Evolutionary conservation across 1,140 invertebrate genomes (phyloP).

Genomic region (Pseudomyrmex gracilis): DNA sequence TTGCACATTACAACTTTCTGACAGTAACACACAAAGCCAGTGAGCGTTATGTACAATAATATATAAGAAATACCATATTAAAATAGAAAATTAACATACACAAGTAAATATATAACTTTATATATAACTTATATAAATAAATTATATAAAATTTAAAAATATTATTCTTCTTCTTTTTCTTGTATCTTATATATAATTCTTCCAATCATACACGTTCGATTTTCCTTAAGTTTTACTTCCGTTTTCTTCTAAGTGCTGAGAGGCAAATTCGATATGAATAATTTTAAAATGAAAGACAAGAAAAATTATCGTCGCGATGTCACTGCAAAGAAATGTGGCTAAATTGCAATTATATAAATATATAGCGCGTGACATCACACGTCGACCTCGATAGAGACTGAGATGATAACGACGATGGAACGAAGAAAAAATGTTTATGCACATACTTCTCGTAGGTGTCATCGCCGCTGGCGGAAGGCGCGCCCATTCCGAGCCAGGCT

Average conservation of each 20-base stretch:
- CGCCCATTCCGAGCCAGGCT: slow-evolving; percentile 53
- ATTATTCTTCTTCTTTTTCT: too few species aligned
- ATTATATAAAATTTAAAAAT: too few species aligned
- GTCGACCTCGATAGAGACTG: slow-evolving; percentile 21
- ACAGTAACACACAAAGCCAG: too few species aligned
- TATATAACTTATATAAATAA: too few species aligned
- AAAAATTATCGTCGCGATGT: not conserved
- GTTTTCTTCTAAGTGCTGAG: not conserved
- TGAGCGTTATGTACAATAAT: too few species aligned
- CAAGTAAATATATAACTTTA: too few species aligned
- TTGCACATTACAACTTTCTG: too few species aligned
- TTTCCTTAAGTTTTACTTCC: not conserved
- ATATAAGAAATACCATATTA: too few species aligned
- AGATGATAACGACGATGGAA: not conserved
- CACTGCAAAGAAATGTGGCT: slow-evolving; percentile 5
- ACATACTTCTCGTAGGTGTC: slow-evolving; percentile 8
- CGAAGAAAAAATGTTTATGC: slow-evolving; percentile 24
- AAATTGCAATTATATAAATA: slow-evolving; percentile 43
- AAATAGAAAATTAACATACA: too few species aligned
- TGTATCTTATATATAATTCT: too few species aligned
- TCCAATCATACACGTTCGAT: not conserved
- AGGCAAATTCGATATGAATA: slow-evolving; percentile 7
- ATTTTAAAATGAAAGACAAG: slow-evolving; percentile 1
- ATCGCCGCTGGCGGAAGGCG: slow-evolving; percentile 22
- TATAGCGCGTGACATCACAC: not conserved